Conservation (phyloP, 2,888 invertebrate species). For the Tipula unca region DNA sequence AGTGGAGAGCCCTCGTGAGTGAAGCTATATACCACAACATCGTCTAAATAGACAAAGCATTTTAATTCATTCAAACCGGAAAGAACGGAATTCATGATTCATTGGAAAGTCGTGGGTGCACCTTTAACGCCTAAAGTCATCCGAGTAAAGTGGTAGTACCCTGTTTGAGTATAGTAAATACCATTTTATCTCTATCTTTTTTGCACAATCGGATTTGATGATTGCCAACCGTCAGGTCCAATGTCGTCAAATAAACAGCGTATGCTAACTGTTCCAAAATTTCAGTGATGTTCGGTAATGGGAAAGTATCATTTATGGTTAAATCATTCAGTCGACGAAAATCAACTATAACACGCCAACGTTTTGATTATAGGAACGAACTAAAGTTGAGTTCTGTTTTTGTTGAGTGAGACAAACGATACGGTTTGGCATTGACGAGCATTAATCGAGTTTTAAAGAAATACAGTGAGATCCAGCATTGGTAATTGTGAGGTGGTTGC, state of each 20-base stretch:
- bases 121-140: neutral
- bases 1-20: no score
- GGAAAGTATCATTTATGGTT: conserved; percentile 17
- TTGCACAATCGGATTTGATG: conserved; percentile 23
- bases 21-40: conserved; percentile 24
- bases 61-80: neutral
- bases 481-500: no score
- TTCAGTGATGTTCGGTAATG: conserved; percentile 25
- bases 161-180: neutral
- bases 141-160: neutral
- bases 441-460: no score
- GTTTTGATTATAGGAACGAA: neutral
- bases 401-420: no score
- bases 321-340: neutral
- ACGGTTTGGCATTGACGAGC: no score
- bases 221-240: conserved; percentile 23
- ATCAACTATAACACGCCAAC: neutral
- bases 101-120: neutral
- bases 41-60: conserved; percentile 14
- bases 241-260: conserved; percentile 23
- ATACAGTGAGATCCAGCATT: no score
- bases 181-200: conserved; percentile 17
- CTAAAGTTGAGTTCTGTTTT: neutral
- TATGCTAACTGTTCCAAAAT: conserved; percentile 23
- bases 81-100: neutral